Percentiles rank a stretch among this genome's conserved stretches.
Evolutionary conservation across 2,888 invertebrate species (phyloP).

Genomic region (Anthophora plumipes): DNA sequence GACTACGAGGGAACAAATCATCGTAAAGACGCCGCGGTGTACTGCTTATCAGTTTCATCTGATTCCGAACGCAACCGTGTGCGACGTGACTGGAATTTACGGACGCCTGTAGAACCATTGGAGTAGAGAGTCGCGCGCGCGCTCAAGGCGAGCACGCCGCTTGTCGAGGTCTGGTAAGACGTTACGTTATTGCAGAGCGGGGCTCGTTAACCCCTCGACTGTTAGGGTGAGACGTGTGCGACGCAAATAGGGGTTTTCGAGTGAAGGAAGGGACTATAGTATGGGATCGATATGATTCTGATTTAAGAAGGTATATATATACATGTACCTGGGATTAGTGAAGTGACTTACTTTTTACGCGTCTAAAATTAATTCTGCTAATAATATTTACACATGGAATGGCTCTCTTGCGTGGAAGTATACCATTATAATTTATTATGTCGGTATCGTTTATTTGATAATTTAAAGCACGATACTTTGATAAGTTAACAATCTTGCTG

Average conservation of each 20-base stretch:
- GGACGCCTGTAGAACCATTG: not conserved
- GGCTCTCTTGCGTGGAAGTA: too few species aligned
- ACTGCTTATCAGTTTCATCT: constrained; percentile 54
- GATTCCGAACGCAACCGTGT: constrained; percentile 41
- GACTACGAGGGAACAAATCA: constrained; percentile 43
- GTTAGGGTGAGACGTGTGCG: not conserved
- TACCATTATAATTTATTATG: too few species aligned
- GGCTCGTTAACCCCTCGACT: constrained; percentile 26
- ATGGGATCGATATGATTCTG: not conserved
- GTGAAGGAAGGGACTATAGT: not conserved
- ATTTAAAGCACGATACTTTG: too few species aligned
- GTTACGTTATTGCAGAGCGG: constrained; percentile 11
- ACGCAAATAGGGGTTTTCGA: constrained; percentile 6
- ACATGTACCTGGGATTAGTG: not conserved
- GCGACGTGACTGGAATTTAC: constrained; percentile 42
- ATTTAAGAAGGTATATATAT: not conserved
- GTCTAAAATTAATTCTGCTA: not conserved
- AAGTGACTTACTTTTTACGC: not conserved
- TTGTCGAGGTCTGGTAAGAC: constrained; percentile 14
- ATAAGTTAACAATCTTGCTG: too few species aligned
- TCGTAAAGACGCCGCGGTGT: constrained; percentile 42
- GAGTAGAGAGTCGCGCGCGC: not conserved
- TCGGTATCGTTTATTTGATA: too few species aligned
- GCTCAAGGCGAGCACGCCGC: constrained; percentile 12
- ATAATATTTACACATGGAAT: not conserved